Conservation (phyloP, 2,888 invertebrate species). For the Congeria kusceri region DNA sequence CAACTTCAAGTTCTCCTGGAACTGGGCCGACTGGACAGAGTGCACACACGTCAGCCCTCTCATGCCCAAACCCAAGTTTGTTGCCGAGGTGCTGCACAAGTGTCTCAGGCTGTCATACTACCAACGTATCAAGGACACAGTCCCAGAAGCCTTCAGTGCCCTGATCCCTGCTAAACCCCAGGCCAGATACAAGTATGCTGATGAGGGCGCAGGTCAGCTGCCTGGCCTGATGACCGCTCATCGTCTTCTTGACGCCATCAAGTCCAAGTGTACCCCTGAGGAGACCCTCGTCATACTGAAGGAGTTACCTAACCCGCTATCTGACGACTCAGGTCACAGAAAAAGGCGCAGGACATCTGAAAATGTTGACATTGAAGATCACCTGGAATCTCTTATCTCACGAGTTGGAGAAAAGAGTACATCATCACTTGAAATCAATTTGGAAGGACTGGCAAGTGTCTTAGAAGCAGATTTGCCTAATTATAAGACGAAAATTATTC, state of each 20-base stretch:
- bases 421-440: constrained; percentile 97
- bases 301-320: constrained; percentile 89
- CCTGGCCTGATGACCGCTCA: constrained; percentile 89
- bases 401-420: constrained; percentile 98
- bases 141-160: constrained; percentile 93
- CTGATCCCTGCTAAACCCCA: constrained; percentile 94
- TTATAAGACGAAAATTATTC: constrained; percentile 95
- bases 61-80: constrained; percentile 97
- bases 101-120: constrained; percentile 98
- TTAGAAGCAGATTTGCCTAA: constrained; percentile 97
- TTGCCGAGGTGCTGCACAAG: constrained; percentile 95
- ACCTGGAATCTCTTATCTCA: constrained; percentile 96
- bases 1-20: constrained; percentile 99
- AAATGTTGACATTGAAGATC: constrained; percentile 97
- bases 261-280: constrained; percentile 95
- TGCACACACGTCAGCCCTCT: constrained; percentile 87
- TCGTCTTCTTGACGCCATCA: constrained; percentile 93
- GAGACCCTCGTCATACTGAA: constrained; percentile 95
- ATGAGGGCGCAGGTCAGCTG: constrained; percentile 90
- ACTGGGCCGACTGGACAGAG: constrained; percentile 90
- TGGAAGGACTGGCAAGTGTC: constrained; percentile 97
- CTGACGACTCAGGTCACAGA: constrained; percentile 69
- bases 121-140: constrained; percentile 96
- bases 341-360: constrained; percentile 91
- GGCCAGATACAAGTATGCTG: constrained; percentile 93